Conservation (phyloP, 2,113 vertebrate species). For the Coptodon rendalli region DNA sequence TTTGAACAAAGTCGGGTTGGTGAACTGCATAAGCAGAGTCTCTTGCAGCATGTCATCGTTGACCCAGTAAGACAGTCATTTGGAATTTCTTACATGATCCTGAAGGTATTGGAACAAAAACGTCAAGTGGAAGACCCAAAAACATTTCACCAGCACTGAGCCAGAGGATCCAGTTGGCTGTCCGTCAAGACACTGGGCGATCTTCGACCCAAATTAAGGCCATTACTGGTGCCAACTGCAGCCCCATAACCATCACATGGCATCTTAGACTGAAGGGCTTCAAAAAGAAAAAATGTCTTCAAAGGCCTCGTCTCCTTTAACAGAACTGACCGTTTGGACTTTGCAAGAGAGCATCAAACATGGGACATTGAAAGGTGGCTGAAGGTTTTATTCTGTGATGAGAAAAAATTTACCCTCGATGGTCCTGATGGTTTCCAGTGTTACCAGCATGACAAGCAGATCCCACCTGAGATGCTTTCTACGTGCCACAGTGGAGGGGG, state of each 20-base stretch:
- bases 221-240: background rate
- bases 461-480: background rate
- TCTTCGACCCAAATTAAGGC: background rate
- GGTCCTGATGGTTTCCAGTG: background rate
- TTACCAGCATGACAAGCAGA: background rate
- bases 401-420: background rate
- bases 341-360: background rate
- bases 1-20: background rate
- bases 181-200: fast-evolving
- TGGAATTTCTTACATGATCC: background rate
- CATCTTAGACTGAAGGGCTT: background rate
- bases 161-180: fast-evolving
- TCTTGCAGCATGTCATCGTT: background rate
- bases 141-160: fast-evolving
- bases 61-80: background rate
- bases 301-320: background rate
- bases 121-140: background rate
- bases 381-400: background rate
- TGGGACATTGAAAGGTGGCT: background rate
- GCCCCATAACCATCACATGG: background rate
- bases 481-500: fast-evolving
- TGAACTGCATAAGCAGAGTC: background rate
- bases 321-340: background rate
- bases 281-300: background rate
- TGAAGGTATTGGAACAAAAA: background rate